Conservation (phyloP, 2,113 vertebrate species). For the Hiodon alosoides region DNA sequence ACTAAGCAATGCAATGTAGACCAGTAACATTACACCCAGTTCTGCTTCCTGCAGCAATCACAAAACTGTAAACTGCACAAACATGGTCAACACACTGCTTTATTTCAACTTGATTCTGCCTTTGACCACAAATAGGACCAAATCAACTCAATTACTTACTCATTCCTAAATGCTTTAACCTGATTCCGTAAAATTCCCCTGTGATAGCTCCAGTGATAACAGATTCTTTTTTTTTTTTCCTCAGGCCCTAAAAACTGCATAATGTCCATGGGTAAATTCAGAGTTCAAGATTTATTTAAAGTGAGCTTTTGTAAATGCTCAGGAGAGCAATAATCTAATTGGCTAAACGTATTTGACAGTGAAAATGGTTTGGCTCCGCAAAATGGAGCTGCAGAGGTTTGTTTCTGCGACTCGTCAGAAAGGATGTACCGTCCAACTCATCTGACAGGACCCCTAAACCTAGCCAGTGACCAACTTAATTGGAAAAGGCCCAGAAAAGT, state of each 20-base stretch:
- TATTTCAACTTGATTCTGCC: conserved; percentile 47
- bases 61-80: conserved; percentile 49
- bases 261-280: not conserved
- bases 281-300: not conserved
- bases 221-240: conserved; percentile 32
- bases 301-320: not conserved
- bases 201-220: conserved; percentile 29
- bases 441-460: not conserved
- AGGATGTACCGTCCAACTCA: not conserved
- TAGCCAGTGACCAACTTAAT: not conserved
- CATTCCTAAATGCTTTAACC: conserved; percentile 50
- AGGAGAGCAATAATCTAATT: conserved; percentile 28
- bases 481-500: not conserved
- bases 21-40: conserved; percentile 45
- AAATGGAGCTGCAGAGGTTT: not conserved
- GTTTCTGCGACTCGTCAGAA: conserved; percentile 1
- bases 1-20: conserved; percentile 35
- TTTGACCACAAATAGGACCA: conserved; percentile 56
- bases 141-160: conserved; percentile 64
- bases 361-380: not conserved
- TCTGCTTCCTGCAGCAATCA: conserved; percentile 57
- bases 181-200: conserved; percentile 49
- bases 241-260: conserved; percentile 9
- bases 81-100: conserved; percentile 50
- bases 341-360: conserved; percentile 17